A percentile compares a stretch with the other conserved stretches of the same genome.
These are phyloP conservation scores for Charanyca ferruginea DNA, from an alignment of 2,888 invertebrate genomes.

Conservation along the genomic window DNA sequence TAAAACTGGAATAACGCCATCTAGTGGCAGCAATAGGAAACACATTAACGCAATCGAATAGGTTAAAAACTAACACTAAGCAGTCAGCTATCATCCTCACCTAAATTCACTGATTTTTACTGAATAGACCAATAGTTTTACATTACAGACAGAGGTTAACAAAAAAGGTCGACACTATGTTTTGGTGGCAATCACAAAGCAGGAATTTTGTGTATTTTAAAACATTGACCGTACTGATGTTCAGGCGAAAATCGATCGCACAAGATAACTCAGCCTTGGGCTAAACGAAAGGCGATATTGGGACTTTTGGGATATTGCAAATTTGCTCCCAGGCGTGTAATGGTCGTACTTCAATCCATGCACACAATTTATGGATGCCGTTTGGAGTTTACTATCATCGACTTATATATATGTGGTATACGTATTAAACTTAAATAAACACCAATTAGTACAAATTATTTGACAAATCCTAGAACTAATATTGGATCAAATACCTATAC, in stretches of 20 bases:
- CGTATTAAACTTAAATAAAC: conserved; percentile 4
- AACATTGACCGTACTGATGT: conserved; percentile 18
- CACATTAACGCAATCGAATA: too few species aligned
- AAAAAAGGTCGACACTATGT: not conserved
- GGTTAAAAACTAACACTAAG: too few species aligned
- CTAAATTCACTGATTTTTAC: too few species aligned
- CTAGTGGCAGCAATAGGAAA: too few species aligned
- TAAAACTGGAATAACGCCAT: too few species aligned
- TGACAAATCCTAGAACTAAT: conserved; percentile 27
- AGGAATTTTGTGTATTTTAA: conserved; percentile 37
- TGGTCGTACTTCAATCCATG: conserved; percentile 31
- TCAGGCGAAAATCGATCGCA: conserved; percentile 28
- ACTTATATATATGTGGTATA: not conserved
- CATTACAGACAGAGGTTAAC: not conserved
- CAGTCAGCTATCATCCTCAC: too few species aligned
- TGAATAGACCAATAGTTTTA: not conserved
- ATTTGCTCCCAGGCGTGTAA: conserved; percentile 51
- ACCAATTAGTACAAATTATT: conserved; percentile 30
- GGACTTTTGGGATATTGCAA: conserved; percentile 49
- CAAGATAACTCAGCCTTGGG: conserved; percentile 38
- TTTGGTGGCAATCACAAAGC: not conserved
- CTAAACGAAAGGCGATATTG: conserved; percentile 51
- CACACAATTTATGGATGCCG: conserved; percentile 47
- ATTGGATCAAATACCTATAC: conserved; percentile 20
- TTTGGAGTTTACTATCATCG: conserved; percentile 15